Evolutionary conservation across 2,797 vertebrate species (phyloP).

Genomic region (Trematomus bernacchii): DNA sequence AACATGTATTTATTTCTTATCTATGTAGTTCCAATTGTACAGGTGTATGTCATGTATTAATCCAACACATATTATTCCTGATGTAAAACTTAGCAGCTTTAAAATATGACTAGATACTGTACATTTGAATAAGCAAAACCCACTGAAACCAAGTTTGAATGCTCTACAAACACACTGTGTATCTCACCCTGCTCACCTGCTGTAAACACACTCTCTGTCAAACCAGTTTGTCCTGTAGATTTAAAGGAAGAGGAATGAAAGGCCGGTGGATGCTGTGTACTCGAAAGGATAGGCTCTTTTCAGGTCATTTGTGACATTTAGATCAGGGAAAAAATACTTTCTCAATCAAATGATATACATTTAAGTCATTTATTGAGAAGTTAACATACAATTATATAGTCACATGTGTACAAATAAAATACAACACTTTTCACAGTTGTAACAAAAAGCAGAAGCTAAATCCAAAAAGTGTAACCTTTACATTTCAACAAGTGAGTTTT

Average conservation of each 20-base stretch:
- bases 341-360: background rate
- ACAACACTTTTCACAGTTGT: constrained; percentile 32
- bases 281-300: constrained; percentile 12
- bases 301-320: background rate
- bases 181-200: constrained; percentile 18
- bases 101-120: background rate
- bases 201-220: constrained; percentile 78
- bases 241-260: constrained; percentile 24
- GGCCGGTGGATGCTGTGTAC: constrained; percentile 14
- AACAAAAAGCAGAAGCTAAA: constrained; percentile 7
- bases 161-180: constrained; percentile 36
- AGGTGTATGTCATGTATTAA: background rate
- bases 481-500: background rate
- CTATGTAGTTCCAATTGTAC: background rate
- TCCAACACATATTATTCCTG: background rate
- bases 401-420: background rate
- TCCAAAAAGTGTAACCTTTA: constrained; percentile 10
- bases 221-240: constrained; percentile 81
- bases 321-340: background rate
- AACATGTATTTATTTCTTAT: background rate
- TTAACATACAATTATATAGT: constrained; percentile 9
- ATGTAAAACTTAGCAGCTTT: background rate
- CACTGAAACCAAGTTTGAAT: constrained; percentile 68
- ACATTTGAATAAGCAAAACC: constrained; percentile 29
- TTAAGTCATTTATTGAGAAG: constrained; percentile 47